Evolutionary conservation across 2,797 vertebrate genomes (phyloP).

Genomic region (Danio kyathit): DNA sequence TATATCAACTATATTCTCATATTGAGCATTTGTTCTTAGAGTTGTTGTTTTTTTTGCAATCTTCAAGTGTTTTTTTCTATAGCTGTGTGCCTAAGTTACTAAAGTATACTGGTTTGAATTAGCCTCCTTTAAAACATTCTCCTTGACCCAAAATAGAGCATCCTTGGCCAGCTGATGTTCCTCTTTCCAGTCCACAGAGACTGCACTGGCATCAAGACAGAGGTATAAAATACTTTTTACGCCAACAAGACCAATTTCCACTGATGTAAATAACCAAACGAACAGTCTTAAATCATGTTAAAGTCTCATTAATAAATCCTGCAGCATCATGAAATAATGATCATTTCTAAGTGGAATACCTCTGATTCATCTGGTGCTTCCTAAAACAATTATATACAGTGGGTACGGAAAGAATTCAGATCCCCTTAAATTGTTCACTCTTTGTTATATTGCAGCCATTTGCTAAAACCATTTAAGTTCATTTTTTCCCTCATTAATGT

Average conservation of each 20-base stretch:
- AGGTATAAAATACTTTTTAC: conserved; percentile 52
- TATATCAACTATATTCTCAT: no score
- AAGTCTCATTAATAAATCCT: conserved; percentile 14
- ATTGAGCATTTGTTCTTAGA: no score
- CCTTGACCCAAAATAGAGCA: conserved; percentile 80
- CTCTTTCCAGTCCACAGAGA: conserved; percentile 68
- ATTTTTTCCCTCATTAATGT: no score
- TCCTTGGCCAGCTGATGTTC: conserved; percentile 58
- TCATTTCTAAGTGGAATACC: background rate
- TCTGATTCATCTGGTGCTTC: conserved; percentile 1
- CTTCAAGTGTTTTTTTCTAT: no score
- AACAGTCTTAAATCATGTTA: conserved; percentile 12
- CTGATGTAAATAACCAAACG: background rate
- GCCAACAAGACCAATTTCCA: conserved; percentile 52
- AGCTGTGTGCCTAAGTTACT: conserved; percentile 39
- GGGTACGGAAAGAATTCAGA: no score
- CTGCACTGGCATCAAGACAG: conserved; percentile 59
- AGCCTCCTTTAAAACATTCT: conserved; percentile 73
- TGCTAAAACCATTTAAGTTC: no score
- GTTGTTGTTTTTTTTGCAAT: no score
- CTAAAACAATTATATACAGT: background rate
- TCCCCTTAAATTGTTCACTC: no score
- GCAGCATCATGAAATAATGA: background rate
- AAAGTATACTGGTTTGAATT: conserved; percentile 68
- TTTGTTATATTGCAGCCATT: no score